Evolutionary conservation across 2,888 invertebrate species (phyloP).

Genomic region (Sphaeridia pumilis): DNA sequence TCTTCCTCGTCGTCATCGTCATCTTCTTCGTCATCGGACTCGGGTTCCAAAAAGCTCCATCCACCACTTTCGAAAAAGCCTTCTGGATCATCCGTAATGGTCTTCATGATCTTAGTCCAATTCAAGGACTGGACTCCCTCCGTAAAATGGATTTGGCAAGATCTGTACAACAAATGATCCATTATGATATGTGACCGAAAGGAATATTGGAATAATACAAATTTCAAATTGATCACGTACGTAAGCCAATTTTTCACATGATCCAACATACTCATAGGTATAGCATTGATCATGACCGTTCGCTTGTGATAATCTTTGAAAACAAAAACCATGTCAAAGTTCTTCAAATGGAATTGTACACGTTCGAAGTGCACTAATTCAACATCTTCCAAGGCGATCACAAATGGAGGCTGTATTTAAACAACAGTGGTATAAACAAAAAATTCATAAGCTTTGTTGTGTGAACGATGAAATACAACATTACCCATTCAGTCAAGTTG

Average conservation of each 20-base stretch:
- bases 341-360: constrained; percentile 95
- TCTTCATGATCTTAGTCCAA: constrained; percentile 99
- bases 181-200: too few species aligned
- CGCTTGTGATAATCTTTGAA: constrained; percentile 95
- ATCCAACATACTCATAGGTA: constrained; percentile 98
- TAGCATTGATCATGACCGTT: constrained; percentile 94
- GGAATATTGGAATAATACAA: background rate
- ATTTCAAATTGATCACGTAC: constrained; percentile 48
- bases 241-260: constrained; percentile 99
- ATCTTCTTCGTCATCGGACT: constrained; percentile 61
- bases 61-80: constrained; percentile 98
- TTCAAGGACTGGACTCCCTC: constrained; percentile 98
- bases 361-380: constrained; percentile 98
- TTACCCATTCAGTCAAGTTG: constrained; percentile 88
- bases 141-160: constrained; percentile 91
- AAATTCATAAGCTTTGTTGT: background rate
- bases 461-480: background rate
- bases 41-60: constrained; percentile 96
- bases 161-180: constrained; percentile 51
- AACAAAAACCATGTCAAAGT: constrained; percentile 99
- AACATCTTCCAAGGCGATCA: constrained; percentile 92
- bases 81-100: constrained; percentile 95
- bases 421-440: background rate
- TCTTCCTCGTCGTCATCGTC: constrained; percentile 50
- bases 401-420: constrained; percentile 72